These are phyloP conservation scores for Narcine bancroftii DNA, from an alignment of 2,113 vertebrate species.

Conservation along the genomic window DNA sequence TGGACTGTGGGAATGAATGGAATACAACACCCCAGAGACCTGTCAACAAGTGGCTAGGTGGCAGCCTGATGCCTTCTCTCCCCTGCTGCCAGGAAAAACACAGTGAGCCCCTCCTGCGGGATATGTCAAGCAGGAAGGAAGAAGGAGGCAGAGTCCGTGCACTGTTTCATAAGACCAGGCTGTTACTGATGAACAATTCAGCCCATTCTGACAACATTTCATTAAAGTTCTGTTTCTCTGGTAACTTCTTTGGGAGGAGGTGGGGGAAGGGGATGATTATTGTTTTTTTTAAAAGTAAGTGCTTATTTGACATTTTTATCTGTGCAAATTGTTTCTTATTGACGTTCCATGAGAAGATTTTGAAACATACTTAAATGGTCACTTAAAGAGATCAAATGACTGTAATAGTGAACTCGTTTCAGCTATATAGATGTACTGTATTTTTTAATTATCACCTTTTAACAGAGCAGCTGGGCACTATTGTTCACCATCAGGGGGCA, in stretches of 20 bases:
- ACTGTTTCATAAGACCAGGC: slow-evolving; percentile 24
- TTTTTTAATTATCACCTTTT: slow-evolving; percentile 99
- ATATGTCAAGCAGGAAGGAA: slow-evolving; percentile 33
- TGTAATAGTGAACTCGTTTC: slow-evolving; percentile 54
- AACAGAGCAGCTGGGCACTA: slow-evolving; percentile 97
- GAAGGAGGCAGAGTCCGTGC: slow-evolving; percentile 33
- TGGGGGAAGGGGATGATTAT: not conserved
- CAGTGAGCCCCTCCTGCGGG: slow-evolving; percentile 37
- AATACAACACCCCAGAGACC: slow-evolving; percentile 37
- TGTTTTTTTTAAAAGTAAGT: not conserved
- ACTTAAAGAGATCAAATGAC: slow-evolving; percentile 48
- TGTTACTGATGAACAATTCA: slow-evolving; percentile 4
- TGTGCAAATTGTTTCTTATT: not conserved
- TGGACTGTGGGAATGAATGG: slow-evolving; percentile 42
- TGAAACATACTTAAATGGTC: slow-evolving; percentile 9
- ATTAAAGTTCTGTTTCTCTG: not conserved
- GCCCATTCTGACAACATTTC: slow-evolving; percentile 10
- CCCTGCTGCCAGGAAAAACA: slow-evolving; percentile 9
- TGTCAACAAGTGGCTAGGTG: slow-evolving; percentile 35
- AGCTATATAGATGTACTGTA: slow-evolving; percentile 68
- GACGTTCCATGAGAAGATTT: not conserved
- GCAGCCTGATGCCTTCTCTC: slow-evolving; percentile 39
- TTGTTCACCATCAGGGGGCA: slow-evolving; percentile 96
- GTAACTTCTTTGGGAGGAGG: not conserved
- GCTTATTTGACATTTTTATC: not conserved